phyloP scores from a whole-genome alignment of 2,113 vertebrate species.

The Pelecanus crispus region DNA sequence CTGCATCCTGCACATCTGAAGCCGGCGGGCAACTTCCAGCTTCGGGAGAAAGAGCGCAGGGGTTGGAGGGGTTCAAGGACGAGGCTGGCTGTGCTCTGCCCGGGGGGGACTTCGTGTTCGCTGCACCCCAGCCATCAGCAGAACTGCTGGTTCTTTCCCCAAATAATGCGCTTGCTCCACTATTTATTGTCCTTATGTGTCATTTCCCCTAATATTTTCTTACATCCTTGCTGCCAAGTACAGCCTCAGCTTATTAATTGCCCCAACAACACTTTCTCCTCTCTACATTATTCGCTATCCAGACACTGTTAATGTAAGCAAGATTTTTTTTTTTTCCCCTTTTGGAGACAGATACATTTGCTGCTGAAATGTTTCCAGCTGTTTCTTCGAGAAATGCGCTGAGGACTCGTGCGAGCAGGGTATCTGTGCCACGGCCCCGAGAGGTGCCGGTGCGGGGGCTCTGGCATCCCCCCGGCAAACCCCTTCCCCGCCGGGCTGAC shows the following conservation, averaged over 20 bases:
- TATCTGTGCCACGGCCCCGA: not conserved
- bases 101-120: not conserved
- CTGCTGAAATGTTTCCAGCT: not conserved
- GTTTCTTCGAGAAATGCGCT: not conserved
- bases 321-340: not conserved
- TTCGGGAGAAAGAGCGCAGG: not conserved
- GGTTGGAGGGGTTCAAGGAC: not conserved
- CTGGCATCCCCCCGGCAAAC: not conserved
- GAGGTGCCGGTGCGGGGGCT: rapidly evolving
- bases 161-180: not conserved
- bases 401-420: not conserved
- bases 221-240: not conserved
- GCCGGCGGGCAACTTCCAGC: rapidly evolving
- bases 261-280: not conserved
- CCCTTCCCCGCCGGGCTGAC: not conserved
- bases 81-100: not conserved
- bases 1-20: not conserved
- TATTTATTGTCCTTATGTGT: not conserved
- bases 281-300: not conserved
- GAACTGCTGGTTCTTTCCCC: not conserved
- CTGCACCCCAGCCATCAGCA: not conserved
- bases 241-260: not conserved
- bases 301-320: constrained; percentile 15
- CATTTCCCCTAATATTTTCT: not conserved
- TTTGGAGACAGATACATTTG: not conserved